Percentiles rank a stretch among this genome's conserved stretches.
Conservation (phyloP, 37 sponge, comb jelly and placozoan species). For the Chondrilla cf. caribensis region DNA sequence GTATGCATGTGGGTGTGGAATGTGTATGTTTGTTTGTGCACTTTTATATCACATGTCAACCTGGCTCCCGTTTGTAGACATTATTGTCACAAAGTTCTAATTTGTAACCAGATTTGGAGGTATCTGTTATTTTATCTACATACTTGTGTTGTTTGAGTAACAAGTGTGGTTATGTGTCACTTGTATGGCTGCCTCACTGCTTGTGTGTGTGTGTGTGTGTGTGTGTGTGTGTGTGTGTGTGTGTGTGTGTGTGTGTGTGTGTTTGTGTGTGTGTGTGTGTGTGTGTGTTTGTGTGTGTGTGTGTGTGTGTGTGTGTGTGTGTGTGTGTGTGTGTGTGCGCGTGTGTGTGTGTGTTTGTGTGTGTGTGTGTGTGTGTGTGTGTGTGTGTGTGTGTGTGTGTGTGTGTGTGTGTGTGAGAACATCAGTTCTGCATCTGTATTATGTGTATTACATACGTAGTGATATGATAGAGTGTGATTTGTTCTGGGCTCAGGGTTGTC, state of each 20-base stretch:
- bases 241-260: conserved; percentile 3
- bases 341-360: neutral
- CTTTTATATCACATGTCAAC: no score
- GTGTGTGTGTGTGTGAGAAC: neutral
- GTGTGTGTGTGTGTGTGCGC: neutral
- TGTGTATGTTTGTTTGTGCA: no score
- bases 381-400: conserved; percentile 5
- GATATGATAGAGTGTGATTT: no score
- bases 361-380: neutral
- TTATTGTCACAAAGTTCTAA: neutral
- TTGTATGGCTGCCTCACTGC: neutral
- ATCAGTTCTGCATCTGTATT: no score
- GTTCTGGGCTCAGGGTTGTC: no score
- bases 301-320: conserved; percentile 1
- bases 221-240: conserved; percentile 19
- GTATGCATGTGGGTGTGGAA: neutral
- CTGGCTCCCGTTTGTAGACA: no score
- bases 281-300: neutral
- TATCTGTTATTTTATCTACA: no score
- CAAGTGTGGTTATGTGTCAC: no score
- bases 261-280: no score
- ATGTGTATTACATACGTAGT: no score
- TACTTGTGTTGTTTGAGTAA: no score
- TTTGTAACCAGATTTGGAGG: no score
- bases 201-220: conserved; percentile 27